These are phyloP conservation scores for Drosophila parabipectinata DNA, from an alignment of 1,140 invertebrate genomes.

Conservation along the genomic window DNA sequence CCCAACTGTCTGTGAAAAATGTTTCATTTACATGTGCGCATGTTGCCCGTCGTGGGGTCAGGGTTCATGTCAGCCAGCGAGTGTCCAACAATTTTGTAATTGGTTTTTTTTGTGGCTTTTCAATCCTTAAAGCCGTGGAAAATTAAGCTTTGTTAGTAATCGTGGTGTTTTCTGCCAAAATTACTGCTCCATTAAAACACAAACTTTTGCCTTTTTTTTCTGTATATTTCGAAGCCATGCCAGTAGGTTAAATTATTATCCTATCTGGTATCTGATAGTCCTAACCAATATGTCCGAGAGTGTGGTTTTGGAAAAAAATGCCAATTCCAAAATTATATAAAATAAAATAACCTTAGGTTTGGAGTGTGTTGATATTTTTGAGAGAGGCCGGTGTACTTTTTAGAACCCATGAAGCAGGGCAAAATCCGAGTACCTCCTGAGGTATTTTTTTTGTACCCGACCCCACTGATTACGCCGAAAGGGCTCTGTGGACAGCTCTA, in stretches of 20 bases:
- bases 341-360: background rate
- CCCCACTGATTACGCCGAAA: background rate
- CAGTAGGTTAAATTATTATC: background rate
- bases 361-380: background rate
- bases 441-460: background rate
- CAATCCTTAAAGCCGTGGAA: constrained; percentile 15
- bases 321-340: constrained; percentile 1
- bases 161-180: background rate
- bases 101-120: constrained; percentile 65
- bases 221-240: background rate
- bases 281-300: background rate
- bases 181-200: background rate
- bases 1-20: constrained; percentile 75
- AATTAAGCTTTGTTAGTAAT: constrained; percentile 8
- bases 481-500: background rate
- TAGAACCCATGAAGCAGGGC: background rate
- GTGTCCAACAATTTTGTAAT: constrained; percentile 68
- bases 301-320: background rate
- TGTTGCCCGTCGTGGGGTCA: constrained; percentile 28
- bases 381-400: background rate
- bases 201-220: background rate
- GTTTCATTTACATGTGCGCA: constrained; percentile 67
- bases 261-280: background rate
- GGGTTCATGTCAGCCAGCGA: constrained; percentile 30
- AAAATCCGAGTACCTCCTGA: background rate